Evolutionary conservation across 2,113 vertebrate species (phyloP), one percentile per base, ranked within the genome.

Genomic region (Agapornis roseicollis): DNA sequence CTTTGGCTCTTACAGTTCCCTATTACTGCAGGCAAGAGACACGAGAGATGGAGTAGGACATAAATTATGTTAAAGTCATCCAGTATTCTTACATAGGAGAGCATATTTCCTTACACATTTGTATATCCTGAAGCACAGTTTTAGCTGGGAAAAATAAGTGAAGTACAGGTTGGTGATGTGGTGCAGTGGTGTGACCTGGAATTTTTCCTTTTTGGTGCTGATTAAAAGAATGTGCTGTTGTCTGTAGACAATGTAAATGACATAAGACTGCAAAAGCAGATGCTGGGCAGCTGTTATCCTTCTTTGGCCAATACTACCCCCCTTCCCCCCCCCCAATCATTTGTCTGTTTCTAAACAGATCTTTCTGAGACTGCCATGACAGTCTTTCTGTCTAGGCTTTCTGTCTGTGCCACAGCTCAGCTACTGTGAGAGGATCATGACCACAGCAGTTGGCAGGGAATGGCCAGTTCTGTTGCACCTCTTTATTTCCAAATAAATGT

Each of bases 391-490:
- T 35, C 42, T 52, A 58, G 9, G 37, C 29, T 85, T 60, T 72
- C 22, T 39, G 14, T 92, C 46, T 82, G 3, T 29, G 41, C 37
- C 37, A 27, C 29, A 85, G 35, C 42, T 80, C 29, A 85, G 35
- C 42, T 80, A 33, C 47, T 64, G 29, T 65, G 44, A 85, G 37
- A 89, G 17, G 42, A 65, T 65, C 0, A 3, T 0, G 1, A 39
- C 37, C 3, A 0, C 0, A 3, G 49, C 0, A 15, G 5, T 14
- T 76, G 49, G 41, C 15, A 20, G 28, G 72, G 46, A 71, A 50
- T 35, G 50, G 18, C 16, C 17, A 27, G 14, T 72, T 88, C 68
- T 42, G 4, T 68, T 29, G 18, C 29, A 42, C 33, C 17, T 10
- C 49, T 92, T 82, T 47, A 33, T 79, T 83, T 92, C 72, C 49